Evolutionary conservation across 2,888 invertebrate species (phyloP), one percentile per base, ranked within the genome.

Genomic region (Melitaea athalia): DNA sequence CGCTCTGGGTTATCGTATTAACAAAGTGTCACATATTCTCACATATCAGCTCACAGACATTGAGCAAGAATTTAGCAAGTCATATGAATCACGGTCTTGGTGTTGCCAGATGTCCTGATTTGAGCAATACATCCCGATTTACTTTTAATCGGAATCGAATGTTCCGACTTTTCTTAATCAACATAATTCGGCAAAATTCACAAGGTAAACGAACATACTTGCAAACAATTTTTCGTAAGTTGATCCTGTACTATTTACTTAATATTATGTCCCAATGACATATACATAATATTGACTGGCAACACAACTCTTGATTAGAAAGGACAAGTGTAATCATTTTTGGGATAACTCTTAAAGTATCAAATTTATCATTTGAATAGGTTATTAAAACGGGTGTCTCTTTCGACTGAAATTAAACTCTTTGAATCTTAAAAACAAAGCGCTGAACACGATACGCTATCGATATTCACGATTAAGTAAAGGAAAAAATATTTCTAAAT

Each of bases 41-140:
- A 69, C 70, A 64, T 76, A 77, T 77, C 76, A 77, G 75, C 69
- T 74, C 69, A 67, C 63, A 62, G 74, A 77, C 76, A 84, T 85
- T 83, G 72, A 64, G 67, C 64, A 72, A 75, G 77, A 76, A 73
- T 74, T 55, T 59, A 62, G 75, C n/a, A 6, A 70, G 74, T 74
- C 76, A 73, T 70, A 69, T 42, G 38, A 38, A 57, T 33, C 42
- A 38, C 52, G 52, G 17, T 17, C 14, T 10, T 50, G n/a, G 14
- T 14, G 45, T 49, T 38, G 5, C 8, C 38, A 38, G 38, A 38
- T 38, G 38, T 38, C 5, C 38, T 8, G 38, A 38, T 38, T 38
- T 5, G 38, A 38, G 2, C 8, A 5, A 8, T 1, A 38, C 38
- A 8, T 38, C 38, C 38, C 38, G 38, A 38, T 7, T 24, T 24